Percentiles rank a stretch among this genome's conserved stretches.
phyloP scores from a whole-genome alignment of 2,797 vertebrate genomes.

The Clarias laeviceps region DNA sequence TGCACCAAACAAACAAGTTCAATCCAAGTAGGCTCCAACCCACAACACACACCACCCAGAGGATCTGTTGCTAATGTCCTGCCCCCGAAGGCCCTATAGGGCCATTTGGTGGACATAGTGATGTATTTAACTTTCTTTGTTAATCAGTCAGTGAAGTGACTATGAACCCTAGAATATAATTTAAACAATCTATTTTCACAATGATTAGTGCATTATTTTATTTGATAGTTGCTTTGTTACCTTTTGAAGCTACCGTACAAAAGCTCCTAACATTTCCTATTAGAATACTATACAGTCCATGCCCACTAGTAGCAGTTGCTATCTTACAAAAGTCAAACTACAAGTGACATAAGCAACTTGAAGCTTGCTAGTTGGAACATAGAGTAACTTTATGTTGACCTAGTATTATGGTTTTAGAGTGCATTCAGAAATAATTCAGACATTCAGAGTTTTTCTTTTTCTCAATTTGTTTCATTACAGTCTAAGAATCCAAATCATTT shows the following conservation, averaged over 20 bases:
- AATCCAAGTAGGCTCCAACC: no score
- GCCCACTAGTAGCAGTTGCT: not conserved
- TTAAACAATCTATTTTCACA: not conserved
- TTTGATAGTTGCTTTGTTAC: not conserved
- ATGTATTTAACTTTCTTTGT: constrained; percentile 1
- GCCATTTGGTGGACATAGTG: not conserved
- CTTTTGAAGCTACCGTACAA: not conserved
- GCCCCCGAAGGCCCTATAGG: no score
- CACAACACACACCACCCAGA: no score
- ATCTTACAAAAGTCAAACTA: not conserved
- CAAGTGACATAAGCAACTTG: not conserved
- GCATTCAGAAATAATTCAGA: not conserved
- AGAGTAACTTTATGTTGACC: no score
- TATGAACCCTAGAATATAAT: not conserved
- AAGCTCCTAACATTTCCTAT: not conserved
- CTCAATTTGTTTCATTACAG: not conserved
- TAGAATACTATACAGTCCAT: not conserved
- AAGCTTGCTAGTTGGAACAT: not conserved
- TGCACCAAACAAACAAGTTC: no score
- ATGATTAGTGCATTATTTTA: no score
- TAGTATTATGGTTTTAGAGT: not conserved
- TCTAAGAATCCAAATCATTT: not conserved
- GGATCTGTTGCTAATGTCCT: no score
- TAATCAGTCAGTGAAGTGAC: not conserved
- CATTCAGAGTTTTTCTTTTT: not conserved